A percentile compares a stretch with the other conserved stretches of the same genome.
Evolutionary conservation across 2,888 invertebrate genomes (phyloP).

Genomic region (Dinocampus coccinellae): DNA sequence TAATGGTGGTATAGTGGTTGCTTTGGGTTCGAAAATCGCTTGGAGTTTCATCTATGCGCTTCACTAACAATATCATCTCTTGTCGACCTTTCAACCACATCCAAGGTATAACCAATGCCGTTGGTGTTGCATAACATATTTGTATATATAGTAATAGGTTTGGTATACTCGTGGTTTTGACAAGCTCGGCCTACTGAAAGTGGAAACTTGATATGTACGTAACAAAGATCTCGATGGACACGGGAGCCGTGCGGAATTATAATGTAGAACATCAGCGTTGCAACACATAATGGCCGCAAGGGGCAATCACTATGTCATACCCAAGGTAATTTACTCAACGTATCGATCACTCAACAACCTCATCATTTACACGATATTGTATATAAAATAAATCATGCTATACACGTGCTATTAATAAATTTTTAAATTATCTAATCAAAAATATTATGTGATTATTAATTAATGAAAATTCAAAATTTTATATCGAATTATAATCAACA

Average conservation of each 20-base stretch:
- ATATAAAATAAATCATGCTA: neutral
- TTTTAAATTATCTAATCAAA: too few relatives aligned
- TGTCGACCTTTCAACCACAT: conserved; percentile 38
- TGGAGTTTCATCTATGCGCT: conserved; percentile 34
- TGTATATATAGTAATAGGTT: neutral
- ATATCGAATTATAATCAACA: too few relatives aligned
- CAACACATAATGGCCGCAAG: conserved; percentile 16
- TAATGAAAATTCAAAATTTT: too few relatives aligned
- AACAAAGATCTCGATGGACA: conserved; percentile 26
- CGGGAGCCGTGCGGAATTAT: conserved; percentile 11
- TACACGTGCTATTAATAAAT: too few relatives aligned
- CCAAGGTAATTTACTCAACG: conserved; percentile 21
- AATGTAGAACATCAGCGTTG: conserved; percentile 20
- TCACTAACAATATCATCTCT: conserved; percentile 22
- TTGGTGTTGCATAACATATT: conserved; percentile 42
- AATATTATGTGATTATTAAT: too few relatives aligned
- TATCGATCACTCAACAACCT: conserved; percentile 25
- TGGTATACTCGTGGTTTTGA: conserved; percentile 55
- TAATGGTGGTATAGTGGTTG: conserved; percentile 35
- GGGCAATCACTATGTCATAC: conserved; percentile 24
- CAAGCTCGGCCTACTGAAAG: conserved; percentile 49
- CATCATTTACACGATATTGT: neutral
- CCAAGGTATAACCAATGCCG: conserved; percentile 50
- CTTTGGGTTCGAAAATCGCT: conserved; percentile 28
- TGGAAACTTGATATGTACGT: conserved; percentile 34